These are phyloP conservation scores for Ciconia boyciana DNA, from an alignment of 2,113 vertebrate genomes.

Conservation along the genomic window DNA sequence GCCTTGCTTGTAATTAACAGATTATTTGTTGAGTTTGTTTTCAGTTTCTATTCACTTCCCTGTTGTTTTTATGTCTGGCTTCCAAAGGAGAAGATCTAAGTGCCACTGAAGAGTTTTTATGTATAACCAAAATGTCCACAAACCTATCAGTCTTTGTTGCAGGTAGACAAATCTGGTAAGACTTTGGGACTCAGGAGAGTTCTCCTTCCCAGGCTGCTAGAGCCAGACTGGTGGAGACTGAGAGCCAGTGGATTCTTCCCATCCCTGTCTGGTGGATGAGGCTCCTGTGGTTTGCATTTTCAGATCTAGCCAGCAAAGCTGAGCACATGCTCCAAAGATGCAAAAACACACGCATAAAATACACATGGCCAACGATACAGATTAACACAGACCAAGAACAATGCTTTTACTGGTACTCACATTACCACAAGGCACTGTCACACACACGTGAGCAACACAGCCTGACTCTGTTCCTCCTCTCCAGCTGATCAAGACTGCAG, in stretches of 20 bases:
- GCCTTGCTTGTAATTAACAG: not conserved
- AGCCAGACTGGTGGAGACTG: not conserved
- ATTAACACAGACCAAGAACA: not conserved
- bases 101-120: not conserved
- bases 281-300: not conserved
- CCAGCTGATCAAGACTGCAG: not conserved
- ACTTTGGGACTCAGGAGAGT: not conserved
- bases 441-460: not conserved
- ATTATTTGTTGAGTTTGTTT: not conserved
- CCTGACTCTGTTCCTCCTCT: not conserved
- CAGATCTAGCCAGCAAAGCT: not conserved
- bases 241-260: not conserved
- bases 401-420: not conserved
- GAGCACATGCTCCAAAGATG: not conserved
- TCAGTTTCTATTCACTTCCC: not conserved
- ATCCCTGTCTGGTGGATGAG: not conserved
- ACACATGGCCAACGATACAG: not conserved
- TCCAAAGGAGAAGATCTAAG: not conserved
- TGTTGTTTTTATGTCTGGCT: not conserved
- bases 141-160: not conserved
- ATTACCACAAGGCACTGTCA: too few relatives aligned
- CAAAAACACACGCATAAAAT: fast-evolving
- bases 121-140: not conserved
- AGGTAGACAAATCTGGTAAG: not conserved
- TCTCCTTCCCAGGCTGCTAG: not conserved